Percentiles rank a stretch among this genome's conserved stretches.
These are phyloP conservation scores for Gasterosteus aculeatus DNA, from an alignment of 2,113 vertebrate genomes.

Conservation along the genomic window DNA sequence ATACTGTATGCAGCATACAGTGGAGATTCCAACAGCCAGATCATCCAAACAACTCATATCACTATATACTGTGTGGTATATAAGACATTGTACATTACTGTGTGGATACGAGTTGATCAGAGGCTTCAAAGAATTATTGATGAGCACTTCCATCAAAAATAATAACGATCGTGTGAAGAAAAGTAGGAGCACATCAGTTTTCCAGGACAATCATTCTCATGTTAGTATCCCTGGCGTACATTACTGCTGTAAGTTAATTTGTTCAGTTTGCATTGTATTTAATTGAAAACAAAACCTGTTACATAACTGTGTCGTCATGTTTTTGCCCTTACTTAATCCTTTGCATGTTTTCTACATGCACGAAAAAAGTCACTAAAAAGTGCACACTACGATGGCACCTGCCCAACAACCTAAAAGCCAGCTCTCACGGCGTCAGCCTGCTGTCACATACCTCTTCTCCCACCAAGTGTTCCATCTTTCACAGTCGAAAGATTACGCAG, in stretches of 20 bases:
- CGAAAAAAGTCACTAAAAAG: conserved; percentile 25
- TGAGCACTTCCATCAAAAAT: conserved; percentile 53
- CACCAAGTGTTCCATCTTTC: conserved; percentile 56
- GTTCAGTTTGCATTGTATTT: conserved; percentile 47
- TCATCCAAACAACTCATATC: conserved; percentile 74
- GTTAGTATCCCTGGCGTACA: conserved; percentile 47
- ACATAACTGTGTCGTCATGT: conserved; percentile 51
- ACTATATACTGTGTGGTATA: conserved; percentile 66
- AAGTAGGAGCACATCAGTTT: conserved; percentile 34
- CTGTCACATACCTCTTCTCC: conserved; percentile 66
- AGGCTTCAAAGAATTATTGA: conserved; percentile 54
- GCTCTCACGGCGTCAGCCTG: conserved; percentile 52
- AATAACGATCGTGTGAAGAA: conserved; percentile 14
- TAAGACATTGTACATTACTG: conserved; percentile 40
- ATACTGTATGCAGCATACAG: conserved; percentile 79
- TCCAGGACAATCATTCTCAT: conserved; percentile 48
- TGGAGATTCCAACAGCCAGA: conserved; percentile 65
- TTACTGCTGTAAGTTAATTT: no score
- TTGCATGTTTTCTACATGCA: conserved; percentile 53
- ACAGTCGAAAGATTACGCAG: no score
- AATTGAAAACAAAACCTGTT: conserved; percentile 46
- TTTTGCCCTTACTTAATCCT: conserved; percentile 42
- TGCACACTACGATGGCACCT: conserved; percentile 46
- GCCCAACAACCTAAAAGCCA: conserved; percentile 20
- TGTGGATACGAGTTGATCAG: conserved; percentile 70